Evolutionary conservation across 1,140 invertebrate species (phyloP), one percentile per base, ranked within the genome.

Genomic region (Heliconius eleuchia): DNA sequence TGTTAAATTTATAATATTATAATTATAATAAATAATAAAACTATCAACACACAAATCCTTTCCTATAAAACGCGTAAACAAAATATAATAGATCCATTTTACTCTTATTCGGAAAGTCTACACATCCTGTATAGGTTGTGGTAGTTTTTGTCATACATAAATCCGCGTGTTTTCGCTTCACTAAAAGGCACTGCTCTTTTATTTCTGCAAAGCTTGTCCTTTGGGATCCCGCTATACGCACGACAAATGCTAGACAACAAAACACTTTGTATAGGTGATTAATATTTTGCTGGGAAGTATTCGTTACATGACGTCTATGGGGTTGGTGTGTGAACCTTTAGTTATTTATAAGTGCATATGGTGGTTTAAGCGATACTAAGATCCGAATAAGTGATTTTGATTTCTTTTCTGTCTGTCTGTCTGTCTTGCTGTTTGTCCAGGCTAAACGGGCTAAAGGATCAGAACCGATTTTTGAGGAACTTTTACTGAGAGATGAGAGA

Each of bases 161-260:
- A 78, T 73, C 77, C 74, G 75, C 73, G 71, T 74, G 78, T 83
- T 83, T 83, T 80, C 50, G 55, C 73, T 50, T 73, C 79, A 80
- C 79, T 80, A 78, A 80, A 83, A 80, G 73, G 77, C 74, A 77
- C 75, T 83, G 80, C 73, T 80, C 55, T 77, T 77, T 80, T 77
- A 74, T 78, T 70, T 79, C 55, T 73, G 80, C 73, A 76, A 80
- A 80, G 78, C 70, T 75, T 80, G 73, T 82, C 76, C 78, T 77
- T 75, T 57, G 81, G 78, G 78, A 78, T 74, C 8, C 50, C 34
- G 39, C 37, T 71, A 50, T 76, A 74, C 73, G 30, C 60, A 74
- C 52, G 66, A 73, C 78, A 75, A 79, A 79, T 60, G 78, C 4
- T 72, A 80, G 73, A 73, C 77, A 79, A 81, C 80, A 55, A 57